Conservation (phyloP, 2,797 vertebrate species). For the Craterocephalus amniculus region DNA sequence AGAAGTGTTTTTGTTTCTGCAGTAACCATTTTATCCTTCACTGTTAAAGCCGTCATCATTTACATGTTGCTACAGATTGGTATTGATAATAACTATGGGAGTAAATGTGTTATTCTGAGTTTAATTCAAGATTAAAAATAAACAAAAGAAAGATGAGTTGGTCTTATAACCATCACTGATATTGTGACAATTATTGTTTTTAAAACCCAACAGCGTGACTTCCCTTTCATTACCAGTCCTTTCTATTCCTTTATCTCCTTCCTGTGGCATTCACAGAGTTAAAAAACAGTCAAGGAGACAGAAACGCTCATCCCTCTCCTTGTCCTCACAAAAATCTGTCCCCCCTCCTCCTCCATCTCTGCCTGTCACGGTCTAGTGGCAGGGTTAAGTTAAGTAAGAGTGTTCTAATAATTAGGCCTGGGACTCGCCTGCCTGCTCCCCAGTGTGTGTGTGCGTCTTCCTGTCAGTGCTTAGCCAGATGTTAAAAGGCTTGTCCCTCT, state of each 20-base stretch:
- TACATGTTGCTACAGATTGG: not conserved
- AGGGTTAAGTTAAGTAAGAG: slow-evolving; percentile 91
- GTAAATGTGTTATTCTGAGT: not conserved
- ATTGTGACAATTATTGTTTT: not conserved
- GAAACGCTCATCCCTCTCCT: slow-evolving; percentile 70
- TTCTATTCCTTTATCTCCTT: not conserved
- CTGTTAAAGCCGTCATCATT: not conserved
- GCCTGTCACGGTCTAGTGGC: slow-evolving; percentile 83
- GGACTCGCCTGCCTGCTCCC: slow-evolving; percentile 60
- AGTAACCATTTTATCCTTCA: not conserved
- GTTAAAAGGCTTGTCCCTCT: slow-evolving; percentile 90
- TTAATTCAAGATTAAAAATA: no score
- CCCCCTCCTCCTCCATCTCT: slow-evolving; percentile 62
- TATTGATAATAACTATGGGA: not conserved
- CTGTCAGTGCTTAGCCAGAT: slow-evolving; percentile 93
- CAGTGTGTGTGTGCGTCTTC: slow-evolving; percentile 57
- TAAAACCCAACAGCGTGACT: not conserved
- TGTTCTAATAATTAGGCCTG: slow-evolving; percentile 92
- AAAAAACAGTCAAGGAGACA: slow-evolving; percentile 69
- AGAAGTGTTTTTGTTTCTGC: not conserved
- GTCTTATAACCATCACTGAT: not conserved
- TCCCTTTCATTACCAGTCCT: not conserved
- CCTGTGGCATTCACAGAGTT: slow-evolving; percentile 62
- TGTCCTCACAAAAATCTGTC: slow-evolving; percentile 71
- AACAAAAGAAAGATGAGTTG: not conserved